A percentile compares a stretch with the other conserved stretches of the same genome.
phyloP scores from a whole-genome alignment of 2,888 invertebrate genomes.

The Argyresthia albistria region DNA sequence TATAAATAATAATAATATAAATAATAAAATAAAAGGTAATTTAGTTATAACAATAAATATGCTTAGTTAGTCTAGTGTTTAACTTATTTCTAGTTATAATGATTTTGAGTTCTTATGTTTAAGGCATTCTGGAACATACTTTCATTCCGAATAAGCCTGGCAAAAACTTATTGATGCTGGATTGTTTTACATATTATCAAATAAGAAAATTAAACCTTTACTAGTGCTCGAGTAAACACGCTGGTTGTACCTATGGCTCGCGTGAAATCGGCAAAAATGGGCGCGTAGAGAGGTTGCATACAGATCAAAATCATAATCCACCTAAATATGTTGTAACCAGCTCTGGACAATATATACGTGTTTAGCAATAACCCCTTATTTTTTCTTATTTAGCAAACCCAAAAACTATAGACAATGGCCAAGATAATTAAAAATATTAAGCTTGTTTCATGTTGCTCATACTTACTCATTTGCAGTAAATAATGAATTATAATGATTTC shows the following conservation, averaged over 20 bases:
- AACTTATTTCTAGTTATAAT: no score
- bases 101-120: background rate
- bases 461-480: no score
- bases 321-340: background rate
- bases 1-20: no score
- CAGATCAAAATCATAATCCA: background rate
- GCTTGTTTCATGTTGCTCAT: no score
- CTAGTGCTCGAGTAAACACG: slow-evolving; percentile 4
- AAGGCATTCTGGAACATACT: background rate
- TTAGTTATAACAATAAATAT: no score
- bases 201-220: background rate
- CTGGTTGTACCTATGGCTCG: slow-evolving; percentile 15
- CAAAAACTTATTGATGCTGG: slow-evolving; percentile 6
- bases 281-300: background rate
- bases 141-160: slow-evolving; percentile 9
- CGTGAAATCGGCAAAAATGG: slow-evolving; percentile 12
- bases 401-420: no score
- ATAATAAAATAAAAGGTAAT: no score
- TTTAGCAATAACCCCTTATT: background rate
- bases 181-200: slow-evolving; percentile 6
- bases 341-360: background rate
- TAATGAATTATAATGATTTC: no score
- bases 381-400: no score
- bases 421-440: no score
- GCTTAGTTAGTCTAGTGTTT: no score